Conservation (phyloP, 2,113 vertebrate genomes). For the Amblyornis subalaris region DNA sequence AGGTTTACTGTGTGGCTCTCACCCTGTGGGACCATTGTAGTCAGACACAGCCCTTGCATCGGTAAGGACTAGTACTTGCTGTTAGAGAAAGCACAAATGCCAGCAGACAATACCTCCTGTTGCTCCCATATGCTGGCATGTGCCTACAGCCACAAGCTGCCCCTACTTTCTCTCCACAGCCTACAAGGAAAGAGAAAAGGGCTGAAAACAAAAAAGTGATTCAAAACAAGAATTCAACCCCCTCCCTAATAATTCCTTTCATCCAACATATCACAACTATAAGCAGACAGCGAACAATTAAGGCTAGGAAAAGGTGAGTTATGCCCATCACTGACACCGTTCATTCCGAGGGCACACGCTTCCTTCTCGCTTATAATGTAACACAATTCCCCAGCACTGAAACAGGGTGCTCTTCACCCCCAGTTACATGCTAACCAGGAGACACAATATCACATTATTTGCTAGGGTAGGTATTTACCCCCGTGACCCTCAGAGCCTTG, state of each 20-base stretch:
- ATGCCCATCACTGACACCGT: not conserved
- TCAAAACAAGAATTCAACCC: not conserved
- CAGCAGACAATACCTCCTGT: not conserved
- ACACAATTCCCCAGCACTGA: not conserved
- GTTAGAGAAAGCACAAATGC: not conserved
- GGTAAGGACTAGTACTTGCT: not conserved
- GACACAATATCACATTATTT: not conserved
- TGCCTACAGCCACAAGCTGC: not conserved
- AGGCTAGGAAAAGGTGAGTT: not conserved
- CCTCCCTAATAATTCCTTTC: not conserved
- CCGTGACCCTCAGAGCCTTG: not conserved
- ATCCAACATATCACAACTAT: not conserved
- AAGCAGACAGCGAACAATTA: not conserved
- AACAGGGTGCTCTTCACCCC: not conserved
- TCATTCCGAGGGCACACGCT: not conserved
- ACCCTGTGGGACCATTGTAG: not conserved
- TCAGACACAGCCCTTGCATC: rapidly evolving
- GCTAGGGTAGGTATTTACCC: not conserved
- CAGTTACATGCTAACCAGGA: not conserved
- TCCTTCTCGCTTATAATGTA: not conserved
- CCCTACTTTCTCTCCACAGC: not conserved
- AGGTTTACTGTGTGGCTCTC: not conserved
- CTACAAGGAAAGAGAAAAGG: not conserved
- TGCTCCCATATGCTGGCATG: not conserved
- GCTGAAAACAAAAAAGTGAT: not conserved